These are phyloP conservation scores for Lycophotia porphyrea DNA, from an alignment of 2,888 invertebrate species.

Conservation along the genomic window DNA sequence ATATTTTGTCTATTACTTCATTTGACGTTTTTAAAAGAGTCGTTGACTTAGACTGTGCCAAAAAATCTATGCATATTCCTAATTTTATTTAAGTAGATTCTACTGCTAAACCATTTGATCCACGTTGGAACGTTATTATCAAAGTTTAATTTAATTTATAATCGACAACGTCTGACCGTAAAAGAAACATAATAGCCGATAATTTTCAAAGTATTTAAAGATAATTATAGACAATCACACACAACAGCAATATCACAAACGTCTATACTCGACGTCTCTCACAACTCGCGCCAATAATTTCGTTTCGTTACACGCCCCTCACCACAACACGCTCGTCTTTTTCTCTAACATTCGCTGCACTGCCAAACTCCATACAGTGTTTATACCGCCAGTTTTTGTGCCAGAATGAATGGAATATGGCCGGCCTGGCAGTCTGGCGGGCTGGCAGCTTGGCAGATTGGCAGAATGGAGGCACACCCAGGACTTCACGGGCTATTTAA, in stretches of 20 bases:
- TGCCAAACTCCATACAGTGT: slow-evolving; percentile 76
- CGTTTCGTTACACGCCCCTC: slow-evolving; percentile 62
- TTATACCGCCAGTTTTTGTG: slow-evolving; percentile 68
- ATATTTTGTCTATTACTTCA: not conserved
- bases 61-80: not conserved
- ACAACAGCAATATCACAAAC: not conserved
- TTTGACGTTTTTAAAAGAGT: not conserved
- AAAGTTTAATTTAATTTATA: not conserved
- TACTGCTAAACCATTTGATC: not conserved
- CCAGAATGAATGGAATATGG: slow-evolving; percentile 76
- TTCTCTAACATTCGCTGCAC: slow-evolving; percentile 72
- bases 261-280: slow-evolving; percentile 16
- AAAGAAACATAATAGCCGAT: not conserved
- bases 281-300: slow-evolving; percentile 17
- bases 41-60: not conserved
- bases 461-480: slow-evolving; percentile 51
- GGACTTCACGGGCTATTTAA: slow-evolving; percentile 71
- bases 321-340: slow-evolving; percentile 76
- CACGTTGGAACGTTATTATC: not conserved
- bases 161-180: too few relatives aligned
- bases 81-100: not conserved
- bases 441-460: slow-evolving; percentile 61
- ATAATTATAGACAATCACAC: too few relatives aligned
- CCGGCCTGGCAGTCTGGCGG: slow-evolving; percentile 61
- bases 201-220: not conserved